Evolutionary conservation across 2,888 invertebrate species (phyloP), one percentile per base, ranked within the genome.

Genomic region (Tillus elongatus): DNA sequence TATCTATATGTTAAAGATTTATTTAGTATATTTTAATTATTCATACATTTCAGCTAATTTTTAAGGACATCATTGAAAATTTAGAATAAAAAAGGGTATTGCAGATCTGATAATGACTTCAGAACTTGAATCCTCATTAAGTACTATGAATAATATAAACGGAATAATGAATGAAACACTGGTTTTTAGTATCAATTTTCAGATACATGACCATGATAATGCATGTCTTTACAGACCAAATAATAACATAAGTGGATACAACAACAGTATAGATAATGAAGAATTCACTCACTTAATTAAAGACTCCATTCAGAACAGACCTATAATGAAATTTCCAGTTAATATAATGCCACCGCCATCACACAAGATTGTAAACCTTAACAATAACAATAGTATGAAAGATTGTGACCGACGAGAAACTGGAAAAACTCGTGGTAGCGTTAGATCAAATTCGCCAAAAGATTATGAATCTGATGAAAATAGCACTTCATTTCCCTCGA

Each of bases 321-420:
- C 24, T 19, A 29, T 41, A 33, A 33, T 43, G 10, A 42, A 39
- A 16, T 41, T 51, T 28, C 49, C 48, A 30, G 40, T 48, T 30
- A 51, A 43, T 37, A 35, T 51, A 30, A 48, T 51, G 46, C 51
- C 49, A 30, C 53, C 53, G 6, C 51, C 54, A 15, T 52, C 51
- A 13, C 46, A 48, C 32, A 50, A 50, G 41, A 47, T 47, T 29
- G 35, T 49, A 16, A 50, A 49, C 41, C 40, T 39, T 37, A 49
- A 51, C 39, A 44, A 42, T 35, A 44, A 43, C 35, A 49, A 19
- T n/a, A 19, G n/a, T n/a, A 19, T 8, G 6, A 19, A 19, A 6
- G n/a, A 19, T 6, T 6, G 24, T n/a, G 24, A 19, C 6, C 24
- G 24, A n/a, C 6, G 24, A n/a, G 24, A 19, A 8, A n/a, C n/a